These are phyloP conservation scores for Carlito syrichta DNA, from an alignment of 2,113 vertebrate species.

Conservation along the genomic window DNA sequence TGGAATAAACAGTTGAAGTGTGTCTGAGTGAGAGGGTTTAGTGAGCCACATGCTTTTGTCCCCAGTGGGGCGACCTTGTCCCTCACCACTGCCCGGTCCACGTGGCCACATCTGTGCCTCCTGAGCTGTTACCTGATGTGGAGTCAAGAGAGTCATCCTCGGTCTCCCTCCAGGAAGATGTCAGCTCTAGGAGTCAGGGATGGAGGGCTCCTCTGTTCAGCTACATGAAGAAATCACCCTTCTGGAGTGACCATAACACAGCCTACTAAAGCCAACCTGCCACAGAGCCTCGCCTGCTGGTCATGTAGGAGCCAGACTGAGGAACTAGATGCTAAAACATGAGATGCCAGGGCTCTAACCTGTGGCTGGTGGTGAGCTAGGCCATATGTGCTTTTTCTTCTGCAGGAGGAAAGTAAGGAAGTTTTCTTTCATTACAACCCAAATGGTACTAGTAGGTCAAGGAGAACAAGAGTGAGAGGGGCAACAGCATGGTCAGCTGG, in stretches of 20 bases:
- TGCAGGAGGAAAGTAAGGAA: no score
- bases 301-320: neutral
- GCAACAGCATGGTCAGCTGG: neutral
- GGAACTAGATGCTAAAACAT: fast-evolving
- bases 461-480: fast-evolving
- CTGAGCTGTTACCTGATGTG: neutral
- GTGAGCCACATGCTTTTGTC: neutral
- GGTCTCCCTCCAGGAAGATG: no score
- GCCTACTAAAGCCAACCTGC: neutral
- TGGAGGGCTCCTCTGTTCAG: no score
- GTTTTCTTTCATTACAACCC: neutral
- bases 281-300: neutral
- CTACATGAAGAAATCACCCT: no score
- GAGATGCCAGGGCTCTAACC: neutral
- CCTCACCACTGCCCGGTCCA: neutral
- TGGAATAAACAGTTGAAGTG: constrained; percentile 37
- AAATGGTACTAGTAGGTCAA: fast-evolving
- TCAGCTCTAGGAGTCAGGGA: neutral
- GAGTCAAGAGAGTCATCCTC: neutral
- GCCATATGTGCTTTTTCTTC: neutral
- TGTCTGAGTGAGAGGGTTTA: neutral
- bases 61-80: neutral
- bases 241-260: no score
- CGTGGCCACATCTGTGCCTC: neutral
- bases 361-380: neutral